Evolutionary conservation across 2,113 vertebrate species (phyloP).

Genomic region (Amphilophus citrinellus): DNA sequence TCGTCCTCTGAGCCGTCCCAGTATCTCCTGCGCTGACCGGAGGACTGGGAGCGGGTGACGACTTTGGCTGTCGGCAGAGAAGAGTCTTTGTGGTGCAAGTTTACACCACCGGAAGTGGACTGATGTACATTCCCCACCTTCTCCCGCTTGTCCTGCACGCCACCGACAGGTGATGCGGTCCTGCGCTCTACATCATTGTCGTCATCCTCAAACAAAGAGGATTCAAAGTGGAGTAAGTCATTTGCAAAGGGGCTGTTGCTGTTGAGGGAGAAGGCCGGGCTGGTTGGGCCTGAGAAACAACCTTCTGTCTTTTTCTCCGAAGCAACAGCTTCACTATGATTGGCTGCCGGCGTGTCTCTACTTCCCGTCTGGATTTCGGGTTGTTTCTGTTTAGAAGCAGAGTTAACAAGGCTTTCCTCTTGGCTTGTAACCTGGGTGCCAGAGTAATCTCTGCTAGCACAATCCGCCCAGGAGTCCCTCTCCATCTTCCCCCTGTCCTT

Average conservation of each 20-base stretch:
- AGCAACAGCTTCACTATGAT: not conserved
- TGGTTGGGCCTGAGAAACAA: conserved; percentile 74
- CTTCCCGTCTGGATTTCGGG: not conserved
- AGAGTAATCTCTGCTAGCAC: conserved; percentile 40
- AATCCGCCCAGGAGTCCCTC: conserved; percentile 46
- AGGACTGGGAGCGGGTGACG: conserved; percentile 68
- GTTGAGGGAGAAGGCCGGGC: conserved; percentile 82
- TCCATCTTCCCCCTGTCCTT: conserved; percentile 35
- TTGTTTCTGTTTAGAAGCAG: conserved; percentile 42
- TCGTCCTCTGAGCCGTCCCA: conserved; percentile 75
- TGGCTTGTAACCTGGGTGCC: conserved; percentile 13
- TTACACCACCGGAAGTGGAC: not conserved
- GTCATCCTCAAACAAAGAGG: conserved; percentile 82
- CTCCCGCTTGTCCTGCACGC: conserved; percentile 19
- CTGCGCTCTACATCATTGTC: conserved; percentile 50
- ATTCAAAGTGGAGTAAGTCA: conserved; percentile 82
- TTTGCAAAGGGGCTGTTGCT: conserved; percentile 81
- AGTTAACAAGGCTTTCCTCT: conserved; percentile 26
- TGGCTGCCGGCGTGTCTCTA: conserved; percentile 18
- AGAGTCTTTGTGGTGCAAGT: conserved; percentile 23
- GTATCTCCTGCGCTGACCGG: conserved; percentile 68
- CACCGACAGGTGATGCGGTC: not conserved
- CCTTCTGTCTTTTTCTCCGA: conserved; percentile 56
- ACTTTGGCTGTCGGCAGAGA: conserved; percentile 44
- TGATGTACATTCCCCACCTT: not conserved